phyloP scores from a whole-genome alignment of 2,113 vertebrate genomes.

The Mesitornis unicolor region DNA sequence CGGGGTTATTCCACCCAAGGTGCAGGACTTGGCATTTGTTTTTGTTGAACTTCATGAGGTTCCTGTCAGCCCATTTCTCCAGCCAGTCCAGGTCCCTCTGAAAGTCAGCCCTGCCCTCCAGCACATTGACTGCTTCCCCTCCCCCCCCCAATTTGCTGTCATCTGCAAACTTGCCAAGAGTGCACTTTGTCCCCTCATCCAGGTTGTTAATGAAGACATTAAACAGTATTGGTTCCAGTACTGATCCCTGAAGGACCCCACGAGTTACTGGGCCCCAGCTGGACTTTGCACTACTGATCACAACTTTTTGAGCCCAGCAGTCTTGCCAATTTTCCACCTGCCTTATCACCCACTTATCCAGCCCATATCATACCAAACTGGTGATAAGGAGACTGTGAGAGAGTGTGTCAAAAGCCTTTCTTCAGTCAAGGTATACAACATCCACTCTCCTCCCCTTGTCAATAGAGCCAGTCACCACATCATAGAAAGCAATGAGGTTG shows the following conservation, averaged over 20 bases:
- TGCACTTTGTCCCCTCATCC: background rate
- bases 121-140: background rate
- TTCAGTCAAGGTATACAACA: background rate
- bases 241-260: background rate
- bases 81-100: background rate
- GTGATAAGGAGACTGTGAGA: background rate
- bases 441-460: background rate
- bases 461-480: background rate
- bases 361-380: background rate
- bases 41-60: background rate
- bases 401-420: background rate
- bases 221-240: background rate
- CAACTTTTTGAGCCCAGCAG: background rate
- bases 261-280: background rate
- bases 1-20: background rate
- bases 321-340: background rate
- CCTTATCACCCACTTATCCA: background rate
- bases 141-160: background rate
- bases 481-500: background rate
- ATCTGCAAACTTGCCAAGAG: background rate
- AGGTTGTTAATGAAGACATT: background rate
- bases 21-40: background rate
- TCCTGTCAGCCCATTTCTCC: background rate
- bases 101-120: background rate
- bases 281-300: background rate